Evolutionary conservation across 2,113 vertebrate species (phyloP), one percentile per base, ranked within the genome.

Genomic region (Anser cygnoides): DNA sequence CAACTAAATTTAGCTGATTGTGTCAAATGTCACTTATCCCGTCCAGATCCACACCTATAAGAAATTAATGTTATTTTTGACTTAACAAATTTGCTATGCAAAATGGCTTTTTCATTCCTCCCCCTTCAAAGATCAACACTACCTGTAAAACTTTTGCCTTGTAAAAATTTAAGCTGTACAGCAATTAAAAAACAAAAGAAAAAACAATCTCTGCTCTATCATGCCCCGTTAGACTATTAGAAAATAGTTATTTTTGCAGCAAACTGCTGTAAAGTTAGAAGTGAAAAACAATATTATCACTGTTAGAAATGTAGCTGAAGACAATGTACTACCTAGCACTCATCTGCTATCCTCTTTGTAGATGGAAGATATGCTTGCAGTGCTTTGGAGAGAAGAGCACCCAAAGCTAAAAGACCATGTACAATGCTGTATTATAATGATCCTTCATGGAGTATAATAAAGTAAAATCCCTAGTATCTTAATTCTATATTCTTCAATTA

Each of bases 401-500:
- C 8, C 4, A 3, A 81, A 92, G 71, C 15, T 5, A 63, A 49
- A 70, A 70, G 43, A 39, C 9, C 29, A 4, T 78, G 8, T 33
- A 26, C 62, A 89, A 72, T 59, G 28, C 23, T 85, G 18, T 62
- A 44, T 92, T 66, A 44, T 16, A 90, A 37, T 50, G 58, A 87
- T 77, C 14, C 1, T 90, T 73, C 91, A 70, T 49, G 49, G 49
- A 46, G 37, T 77, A 13, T 93, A 37, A 44, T 49, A 31, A 21
- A 84, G 70, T 57, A 76, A 92, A 96, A 81, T 77, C 33, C 22
- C 37, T 2, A 2, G 46, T 92, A 89, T 86, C 72, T 89, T 79
- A 90, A 81, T 94, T 90, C 57, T 31, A 23, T 87, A 65, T 78
- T 93, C 57, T 92, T 92, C 77, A 71, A 43, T 89, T 87, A 90